Conservation (phyloP, 2,888 invertebrate genomes). For the Nycteola revayana region DNA sequence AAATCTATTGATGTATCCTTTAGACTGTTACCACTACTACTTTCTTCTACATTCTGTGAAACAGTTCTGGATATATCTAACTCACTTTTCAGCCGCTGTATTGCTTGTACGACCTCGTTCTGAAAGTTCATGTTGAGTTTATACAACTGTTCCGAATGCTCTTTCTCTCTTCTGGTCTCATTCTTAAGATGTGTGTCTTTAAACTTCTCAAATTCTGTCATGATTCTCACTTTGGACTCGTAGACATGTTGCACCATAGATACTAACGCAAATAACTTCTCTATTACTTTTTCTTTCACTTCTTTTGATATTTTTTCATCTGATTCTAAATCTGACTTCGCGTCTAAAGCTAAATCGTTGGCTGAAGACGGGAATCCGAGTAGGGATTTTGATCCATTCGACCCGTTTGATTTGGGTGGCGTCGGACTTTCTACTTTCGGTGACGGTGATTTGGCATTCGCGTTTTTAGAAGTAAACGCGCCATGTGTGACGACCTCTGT, state of each 20-base stretch:
- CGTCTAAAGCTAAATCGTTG: slow-evolving; percentile 70
- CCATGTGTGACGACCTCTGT: slow-evolving; percentile 74
- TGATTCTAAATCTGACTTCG: slow-evolving; percentile 73
- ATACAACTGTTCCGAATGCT: slow-evolving; percentile 72
- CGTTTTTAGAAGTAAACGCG: slow-evolving; percentile 62
- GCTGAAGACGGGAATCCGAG: slow-evolving; percentile 75
- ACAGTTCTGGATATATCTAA: slow-evolving; percentile 62
- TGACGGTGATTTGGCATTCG: slow-evolving; percentile 31
- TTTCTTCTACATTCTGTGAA: slow-evolving; percentile 44
- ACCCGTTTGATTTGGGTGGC: slow-evolving; percentile 37
- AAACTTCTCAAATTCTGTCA: slow-evolving; percentile 70
- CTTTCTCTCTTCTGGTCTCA: slow-evolving; percentile 66
- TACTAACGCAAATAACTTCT: slow-evolving; percentile 66
- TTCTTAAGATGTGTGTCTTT: slow-evolving; percentile 70
- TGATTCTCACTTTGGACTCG: slow-evolving; percentile 72
- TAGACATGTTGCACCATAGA: slow-evolving; percentile 75
- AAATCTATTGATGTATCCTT: slow-evolving; percentile 58
- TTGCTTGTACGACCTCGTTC: slow-evolving; percentile 69
- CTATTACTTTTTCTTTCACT: slow-evolving; percentile 71
- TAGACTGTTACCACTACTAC: slow-evolving; percentile 26
- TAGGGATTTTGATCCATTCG: slow-evolving; percentile 56
- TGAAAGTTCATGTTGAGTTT: slow-evolving; percentile 75
- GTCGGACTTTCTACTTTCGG: slow-evolving; percentile 45
- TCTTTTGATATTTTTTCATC: slow-evolving; percentile 66
- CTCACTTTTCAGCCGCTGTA: slow-evolving; percentile 70